phyloP scores from a whole-genome alignment of 2,888 invertebrate genomes.

The Pollenia amentaria region DNA sequence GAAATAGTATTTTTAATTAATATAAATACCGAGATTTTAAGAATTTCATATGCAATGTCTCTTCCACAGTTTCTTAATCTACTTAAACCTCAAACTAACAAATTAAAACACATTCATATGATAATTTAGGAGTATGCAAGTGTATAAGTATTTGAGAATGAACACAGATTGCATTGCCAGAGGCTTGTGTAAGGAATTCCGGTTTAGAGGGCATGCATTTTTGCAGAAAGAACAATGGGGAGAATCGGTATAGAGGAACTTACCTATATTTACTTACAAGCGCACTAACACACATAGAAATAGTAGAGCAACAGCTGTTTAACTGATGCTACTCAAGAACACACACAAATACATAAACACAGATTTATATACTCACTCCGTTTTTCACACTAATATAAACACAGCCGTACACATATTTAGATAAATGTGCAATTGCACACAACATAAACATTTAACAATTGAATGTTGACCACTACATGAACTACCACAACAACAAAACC shows the following conservation, averaged over 20 bases:
- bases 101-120: not conserved
- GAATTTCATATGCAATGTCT: not conserved
- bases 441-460: slow-evolving; percentile 55
- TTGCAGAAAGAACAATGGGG: slow-evolving; percentile 25
- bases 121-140: not conserved
- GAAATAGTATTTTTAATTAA: no score
- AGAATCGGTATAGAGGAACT: slow-evolving; percentile 36
- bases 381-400: not conserved
- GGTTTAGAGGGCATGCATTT: slow-evolving; percentile 52
- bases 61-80: no score
- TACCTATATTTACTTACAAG: slow-evolving; percentile 42
- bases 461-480: slow-evolving; percentile 59
- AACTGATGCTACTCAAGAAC: slow-evolving; percentile 45
- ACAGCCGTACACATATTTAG: slow-evolving; percentile 25
- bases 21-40: no score
- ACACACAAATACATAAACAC: slow-evolving; percentile 48
- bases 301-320: slow-evolving; percentile 66
- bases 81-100: slow-evolving; percentile 29
- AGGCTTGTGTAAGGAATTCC: slow-evolving; percentile 68
- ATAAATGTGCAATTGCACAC: slow-evolving; percentile 45
- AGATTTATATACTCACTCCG: slow-evolving; percentile 9
- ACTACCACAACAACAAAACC: slow-evolving; percentile 65
- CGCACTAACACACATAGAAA: not conserved
- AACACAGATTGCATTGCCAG: slow-evolving; percentile 58
- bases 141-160: slow-evolving; percentile 10